Evolutionary conservation across 2,888 invertebrate species (phyloP), one percentile per base, ranked within the genome.

Genomic region (Meteorus cinctellus): DNA sequence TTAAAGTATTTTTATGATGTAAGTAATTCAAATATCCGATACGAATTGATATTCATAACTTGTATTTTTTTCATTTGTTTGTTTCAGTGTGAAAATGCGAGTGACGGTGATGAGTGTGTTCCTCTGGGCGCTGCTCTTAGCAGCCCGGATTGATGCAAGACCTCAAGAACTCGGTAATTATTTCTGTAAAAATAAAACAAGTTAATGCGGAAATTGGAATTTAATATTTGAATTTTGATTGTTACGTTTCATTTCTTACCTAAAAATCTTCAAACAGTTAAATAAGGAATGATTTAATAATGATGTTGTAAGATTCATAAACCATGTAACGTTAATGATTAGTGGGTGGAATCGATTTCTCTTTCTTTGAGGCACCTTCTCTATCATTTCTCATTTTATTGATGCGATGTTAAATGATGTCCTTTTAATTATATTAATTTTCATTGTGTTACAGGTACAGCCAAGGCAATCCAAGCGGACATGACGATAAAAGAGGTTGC

Each of bases 51-150:
- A 55, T 31, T 51, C 27, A 31, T 14, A 68, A 10, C n/a, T 29
- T 10, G n/a, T 48, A 2, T 31, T 59, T 63, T 63, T 29, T 60
- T 72, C 71, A 68, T 75, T 71, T 77, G 77, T 81, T 74, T 84
- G 83, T 88, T 89, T 60, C 86, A 89, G 89, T 83, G 80, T 80
- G 66, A 88, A 85, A 84, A 89, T 89, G 89, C 83, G 86, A 82
- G 84, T 84, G 76, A 84, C 84, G 75, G 36, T 86, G 68, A 77
- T 84, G 75, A 84, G 83, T 76, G 76, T 85, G 27, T 34, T 76
- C 62, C 77, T 85, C 77, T 79, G 84, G 83, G 77, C 87, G 80
- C 84, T 89, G 81, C 81, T 87, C 77, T 75, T 85, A 45, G 82
- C 83, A 71, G 86, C 86, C 81, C 85, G 82, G 66, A 82, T 81